phyloP scores from a whole-genome alignment of 2,797 vertebrate genomes.

The Lithobates sylvaticus region DNA sequence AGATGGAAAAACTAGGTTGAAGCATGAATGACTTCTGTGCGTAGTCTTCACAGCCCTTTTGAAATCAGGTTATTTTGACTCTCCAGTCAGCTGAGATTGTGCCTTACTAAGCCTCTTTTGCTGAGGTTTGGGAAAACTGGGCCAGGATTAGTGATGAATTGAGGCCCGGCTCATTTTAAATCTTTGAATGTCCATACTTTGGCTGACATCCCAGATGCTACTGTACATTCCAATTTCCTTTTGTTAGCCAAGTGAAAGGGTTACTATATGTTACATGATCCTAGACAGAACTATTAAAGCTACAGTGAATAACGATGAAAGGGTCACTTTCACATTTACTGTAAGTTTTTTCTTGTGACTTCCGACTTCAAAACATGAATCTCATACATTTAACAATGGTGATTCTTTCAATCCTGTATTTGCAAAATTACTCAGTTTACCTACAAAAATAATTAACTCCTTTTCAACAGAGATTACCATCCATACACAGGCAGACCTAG shows the following conservation, averaged over 20 bases:
- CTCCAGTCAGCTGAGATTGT: conserved; percentile 7
- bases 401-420: no score
- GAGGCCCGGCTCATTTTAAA: conserved; percentile 33
- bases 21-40: background rate
- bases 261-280: conserved; percentile 15
- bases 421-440: no score
- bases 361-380: no score
- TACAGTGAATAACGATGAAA: background rate
- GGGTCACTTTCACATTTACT: background rate
- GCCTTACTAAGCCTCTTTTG: conserved; percentile 39
- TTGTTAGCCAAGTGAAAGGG: background rate
- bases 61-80: background rate
- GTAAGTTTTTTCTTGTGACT: no score
- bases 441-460: background rate
- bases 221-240: conserved; percentile 27
- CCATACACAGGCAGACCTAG: no score
- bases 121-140: conserved; percentile 42
- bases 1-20: background rate
- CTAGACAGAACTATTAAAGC: conserved; percentile 14
- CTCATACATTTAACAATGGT: no score
- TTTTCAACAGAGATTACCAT: background rate
- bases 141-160: conserved; percentile 43
- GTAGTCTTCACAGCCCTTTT: background rate
- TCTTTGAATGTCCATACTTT: conserved; percentile 46
- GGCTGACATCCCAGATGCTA: conserved; percentile 47